Base-by-base conservation (phyloP, 92 coral and sea anemone species). In the Parazoanthus darwini region DNA sequence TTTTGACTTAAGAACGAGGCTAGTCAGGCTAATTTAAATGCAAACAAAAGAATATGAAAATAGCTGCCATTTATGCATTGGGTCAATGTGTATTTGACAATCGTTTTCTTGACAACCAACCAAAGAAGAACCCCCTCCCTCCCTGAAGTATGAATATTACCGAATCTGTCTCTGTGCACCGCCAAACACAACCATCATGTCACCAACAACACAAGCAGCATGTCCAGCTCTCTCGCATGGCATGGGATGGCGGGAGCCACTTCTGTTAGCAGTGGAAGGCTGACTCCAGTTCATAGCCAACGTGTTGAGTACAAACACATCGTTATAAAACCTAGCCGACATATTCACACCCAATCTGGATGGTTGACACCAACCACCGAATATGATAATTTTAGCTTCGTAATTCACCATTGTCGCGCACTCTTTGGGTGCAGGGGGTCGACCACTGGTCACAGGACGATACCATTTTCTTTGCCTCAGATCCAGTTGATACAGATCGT, bases 361-460 rank as follows among this genome's bases (percentile, higher is more conserved):
- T 22, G 99, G 98, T 91, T 93, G 98, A 82, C 99, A 95, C 94
- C 99, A 96, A 29, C 99, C 99, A 42, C 98, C 99, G 79, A 96
- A 96, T 79, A 96, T 81, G 2, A 96, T 74, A 50, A 95, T 88
- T 43, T 89, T 92, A 36, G 86, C 66, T 43, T 85, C 90, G 79
- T 94, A 88, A 35, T 71, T 88, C 13, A 96, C 98, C 91, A 92
- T 90, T 0, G 97, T 95, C 1, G 96, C 97, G 88, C 99, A 96
- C 68, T 96, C 99, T 81, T 94, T 96, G 0, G 99, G 99, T 4
- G 96, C 92, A 3, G 99, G 99, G 18, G 98, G 93, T 11, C 82
- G 74, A 0, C 99, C 99, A 35, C 91, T 88, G 3, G 94, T 82
- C 1, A 93, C 81, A 5, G 93, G 92, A 43, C 92, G 96, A 26